Base-by-base conservation (phyloP, 2,113 vertebrate species). In the Muntiacus muntjak region DNA sequence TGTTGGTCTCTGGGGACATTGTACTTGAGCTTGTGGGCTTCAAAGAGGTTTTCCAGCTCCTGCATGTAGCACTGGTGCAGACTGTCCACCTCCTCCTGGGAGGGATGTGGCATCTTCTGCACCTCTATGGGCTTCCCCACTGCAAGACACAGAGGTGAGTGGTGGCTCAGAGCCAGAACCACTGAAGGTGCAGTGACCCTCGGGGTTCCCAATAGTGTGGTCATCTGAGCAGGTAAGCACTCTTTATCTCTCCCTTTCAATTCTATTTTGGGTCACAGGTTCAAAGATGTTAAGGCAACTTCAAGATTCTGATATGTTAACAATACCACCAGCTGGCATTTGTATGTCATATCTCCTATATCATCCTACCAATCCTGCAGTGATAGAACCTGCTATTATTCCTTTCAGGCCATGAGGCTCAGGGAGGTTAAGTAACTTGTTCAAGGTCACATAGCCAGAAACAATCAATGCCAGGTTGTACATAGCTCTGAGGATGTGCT, bases 121-220 rank as follows among this genome's bases (percentile, higher is more conserved):
- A 99, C 99, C 67, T 96, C 97, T 7, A 99, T 99, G 9, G 99
- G 99, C 90, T 99, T 99, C 16, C 99, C 99, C 57, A 99, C 99
- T 99, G 97, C 33, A 98, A 98, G 96, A 89, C 9, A 97, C 96
- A 87, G 62, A 88, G 28, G 26, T 15, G 33, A 26, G 30, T 6
- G 47, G 40, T 30, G 45, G 14, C 19, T 13, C 25, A 4, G 74
- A 57, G 40, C 36, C 19, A 79, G 60, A 40, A 67, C 33, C 19
- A 33, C 12, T 3, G 9, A 55, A 28, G 60, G 43, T 1, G 11
- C 21, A 64, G 93, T 19, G 14, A 5, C 30, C 45, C 36, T 57
- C 3, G 25, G 64, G 43, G 28, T 14, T 1, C 30, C 52, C 60
- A 83, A 10, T 5, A 60, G 45, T 4, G 5, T 1, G n/a, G 52